A percentile compares a stretch with the other conserved stretches of the same genome.
These are phyloP conservation scores for Petrocephalus sullivani DNA, from an alignment of 2,797 vertebrate genomes.

Conservation along the genomic window DNA sequence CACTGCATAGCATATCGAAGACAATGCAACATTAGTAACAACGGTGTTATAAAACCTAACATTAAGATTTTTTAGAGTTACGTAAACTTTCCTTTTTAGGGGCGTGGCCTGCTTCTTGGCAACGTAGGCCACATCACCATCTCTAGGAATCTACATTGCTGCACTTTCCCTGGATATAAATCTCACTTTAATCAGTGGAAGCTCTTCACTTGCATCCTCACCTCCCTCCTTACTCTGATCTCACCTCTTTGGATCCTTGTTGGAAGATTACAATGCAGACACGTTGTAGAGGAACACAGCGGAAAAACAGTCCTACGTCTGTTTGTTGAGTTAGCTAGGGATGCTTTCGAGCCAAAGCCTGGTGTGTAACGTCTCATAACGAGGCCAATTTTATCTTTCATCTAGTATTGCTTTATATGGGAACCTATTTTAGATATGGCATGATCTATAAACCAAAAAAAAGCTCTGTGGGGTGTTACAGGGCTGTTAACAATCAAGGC, in stretches of 20 bases:
- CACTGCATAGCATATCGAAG: not conserved
- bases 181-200: not conserved
- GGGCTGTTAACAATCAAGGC: not conserved
- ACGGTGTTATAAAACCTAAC: not conserved
- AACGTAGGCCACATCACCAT: not conserved
- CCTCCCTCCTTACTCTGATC: not conserved
- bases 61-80: not conserved
- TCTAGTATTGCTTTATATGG: not conserved
- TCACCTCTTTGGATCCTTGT: not conserved
- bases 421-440: not conserved
- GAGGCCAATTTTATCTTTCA: not conserved
- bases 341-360: not conserved
- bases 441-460: not conserved
- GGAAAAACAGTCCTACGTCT: not conserved
- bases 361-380: not conserved
- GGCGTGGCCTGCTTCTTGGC: not conserved
- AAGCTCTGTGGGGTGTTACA: not conserved
- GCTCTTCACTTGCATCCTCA: not conserved
- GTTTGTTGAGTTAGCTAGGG: not conserved
- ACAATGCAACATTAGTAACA: not conserved
- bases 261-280: not conserved
- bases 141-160: not conserved
- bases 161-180: not conserved
- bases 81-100: not conserved
- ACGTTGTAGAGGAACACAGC: not conserved